Conservation (phyloP, 1,140 invertebrate genomes). For the Zaprionus davidi region DNA sequence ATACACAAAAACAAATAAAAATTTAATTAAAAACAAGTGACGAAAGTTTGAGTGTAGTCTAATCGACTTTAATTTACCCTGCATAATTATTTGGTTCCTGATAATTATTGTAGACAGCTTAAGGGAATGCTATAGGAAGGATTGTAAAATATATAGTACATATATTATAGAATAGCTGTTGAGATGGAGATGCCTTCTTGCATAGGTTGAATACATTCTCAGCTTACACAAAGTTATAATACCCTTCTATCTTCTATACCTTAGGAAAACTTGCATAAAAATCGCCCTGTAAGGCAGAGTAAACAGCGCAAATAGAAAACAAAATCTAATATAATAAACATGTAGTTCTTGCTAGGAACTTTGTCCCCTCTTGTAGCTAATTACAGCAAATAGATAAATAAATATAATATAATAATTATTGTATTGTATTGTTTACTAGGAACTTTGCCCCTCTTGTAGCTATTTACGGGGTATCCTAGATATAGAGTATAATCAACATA, state of each 20-base stretch:
- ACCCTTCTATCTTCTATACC: too few relatives aligned
- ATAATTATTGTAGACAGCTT: too few relatives aligned
- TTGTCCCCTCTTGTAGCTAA: background rate
- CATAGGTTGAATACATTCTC: too few relatives aligned
- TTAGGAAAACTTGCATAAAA: background rate
- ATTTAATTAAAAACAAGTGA: background rate
- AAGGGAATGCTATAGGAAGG: background rate
- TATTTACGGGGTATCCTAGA: background rate
- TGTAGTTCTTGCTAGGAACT: background rate
- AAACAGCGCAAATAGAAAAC: background rate
- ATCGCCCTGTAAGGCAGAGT: background rate
- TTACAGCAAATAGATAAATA: background rate
- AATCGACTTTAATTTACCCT: background rate
- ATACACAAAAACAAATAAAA: conserved; percentile 9
- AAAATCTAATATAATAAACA: background rate
- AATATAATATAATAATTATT: background rate
- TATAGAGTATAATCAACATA: background rate
- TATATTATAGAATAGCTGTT: too few relatives aligned
- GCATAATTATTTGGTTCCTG: too few relatives aligned
- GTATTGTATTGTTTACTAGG: background rate
- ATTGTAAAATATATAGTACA: too few relatives aligned
- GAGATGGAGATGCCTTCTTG: too few relatives aligned
- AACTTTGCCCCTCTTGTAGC: background rate
- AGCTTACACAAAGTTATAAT: too few relatives aligned
- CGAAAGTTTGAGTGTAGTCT: background rate